Conservation (phyloP, 1,140 invertebrate species). For the Cyclina sinensis region DNA sequence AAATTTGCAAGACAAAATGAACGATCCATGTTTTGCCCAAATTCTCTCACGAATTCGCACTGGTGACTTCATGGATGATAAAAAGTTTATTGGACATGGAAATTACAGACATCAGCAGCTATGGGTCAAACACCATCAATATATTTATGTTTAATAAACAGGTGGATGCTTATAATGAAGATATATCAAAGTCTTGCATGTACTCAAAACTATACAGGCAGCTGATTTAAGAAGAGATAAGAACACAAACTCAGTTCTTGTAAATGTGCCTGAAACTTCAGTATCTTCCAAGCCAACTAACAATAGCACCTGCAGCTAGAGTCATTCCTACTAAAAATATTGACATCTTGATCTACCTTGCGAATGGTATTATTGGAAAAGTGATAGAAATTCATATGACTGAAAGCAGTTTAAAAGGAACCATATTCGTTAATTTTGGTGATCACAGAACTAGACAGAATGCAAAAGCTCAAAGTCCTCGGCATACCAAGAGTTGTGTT, state of each 20-base stretch:
- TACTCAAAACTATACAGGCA: not conserved
- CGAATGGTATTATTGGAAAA: constrained; percentile 31
- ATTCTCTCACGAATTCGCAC: constrained; percentile 56
- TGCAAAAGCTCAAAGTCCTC: not conserved
- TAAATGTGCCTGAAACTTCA: not conserved
- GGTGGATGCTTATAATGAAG: not conserved
- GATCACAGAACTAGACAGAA: not conserved
- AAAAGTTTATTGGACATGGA: not conserved
- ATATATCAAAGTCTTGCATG: not conserved
- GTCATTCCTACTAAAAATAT: constrained; percentile 55
- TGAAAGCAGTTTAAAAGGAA: not conserved
- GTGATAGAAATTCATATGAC: not conserved
- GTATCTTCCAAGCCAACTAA: constrained; percentile 11
- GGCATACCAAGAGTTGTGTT: not conserved
- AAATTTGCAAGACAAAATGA: constrained; percentile 42
- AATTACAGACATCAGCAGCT: constrained; percentile 19
- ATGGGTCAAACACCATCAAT: not conserved
- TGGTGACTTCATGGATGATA: constrained; percentile 34
- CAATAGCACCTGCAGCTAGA: constrained; percentile 13
- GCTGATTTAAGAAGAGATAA: constrained; percentile 22
- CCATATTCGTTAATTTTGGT: not conserved
- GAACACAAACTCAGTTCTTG: constrained; percentile 20
- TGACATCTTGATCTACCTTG: constrained; percentile 41
- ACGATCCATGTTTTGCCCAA: constrained; percentile 58
- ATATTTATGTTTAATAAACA: constrained; percentile 15